Conservation (phyloP, 53 echinoderm and acorn worm genomes). For the Paracentrotus lividus region DNA sequence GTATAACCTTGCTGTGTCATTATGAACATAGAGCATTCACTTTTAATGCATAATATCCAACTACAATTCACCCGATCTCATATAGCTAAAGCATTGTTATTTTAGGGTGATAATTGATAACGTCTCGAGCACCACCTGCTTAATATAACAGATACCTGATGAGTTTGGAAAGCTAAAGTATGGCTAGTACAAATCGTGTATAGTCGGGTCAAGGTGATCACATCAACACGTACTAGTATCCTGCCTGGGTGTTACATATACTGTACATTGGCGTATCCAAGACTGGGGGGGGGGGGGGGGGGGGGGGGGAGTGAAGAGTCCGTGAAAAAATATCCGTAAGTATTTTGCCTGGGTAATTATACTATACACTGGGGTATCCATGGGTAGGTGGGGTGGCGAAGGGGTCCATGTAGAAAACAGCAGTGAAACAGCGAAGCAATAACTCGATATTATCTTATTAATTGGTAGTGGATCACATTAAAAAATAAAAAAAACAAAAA, state of each 20-base stretch:
- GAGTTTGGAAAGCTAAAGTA: neutral
- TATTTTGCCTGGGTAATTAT: no score
- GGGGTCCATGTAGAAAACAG: no score
- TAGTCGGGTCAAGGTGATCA: neutral
- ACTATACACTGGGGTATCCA: no score
- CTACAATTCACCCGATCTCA: neutral
- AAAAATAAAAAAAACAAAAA: no score
- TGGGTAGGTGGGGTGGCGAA: no score
- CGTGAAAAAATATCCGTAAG: no score
- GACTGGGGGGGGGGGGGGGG: no score
- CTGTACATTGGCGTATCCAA: no score
- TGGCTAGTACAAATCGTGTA: neutral
- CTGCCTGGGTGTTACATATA: neutral
- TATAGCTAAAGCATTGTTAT: neutral
- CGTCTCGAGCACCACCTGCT: neutral
- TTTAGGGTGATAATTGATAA: conserved; percentile 17
- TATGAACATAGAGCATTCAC: neutral
- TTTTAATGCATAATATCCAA: neutral
- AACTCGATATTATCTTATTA: no score
- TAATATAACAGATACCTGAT: neutral
- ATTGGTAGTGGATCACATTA: no score
- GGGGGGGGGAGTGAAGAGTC: no score
- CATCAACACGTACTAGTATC: neutral
- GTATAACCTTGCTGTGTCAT: neutral
- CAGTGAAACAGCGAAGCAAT: no score